Percentiles rank a stretch among this genome's conserved stretches.
These are phyloP conservation scores for Danio jaintianensis DNA, from an alignment of 2,797 vertebrate genomes.

Conservation along the genomic window DNA sequence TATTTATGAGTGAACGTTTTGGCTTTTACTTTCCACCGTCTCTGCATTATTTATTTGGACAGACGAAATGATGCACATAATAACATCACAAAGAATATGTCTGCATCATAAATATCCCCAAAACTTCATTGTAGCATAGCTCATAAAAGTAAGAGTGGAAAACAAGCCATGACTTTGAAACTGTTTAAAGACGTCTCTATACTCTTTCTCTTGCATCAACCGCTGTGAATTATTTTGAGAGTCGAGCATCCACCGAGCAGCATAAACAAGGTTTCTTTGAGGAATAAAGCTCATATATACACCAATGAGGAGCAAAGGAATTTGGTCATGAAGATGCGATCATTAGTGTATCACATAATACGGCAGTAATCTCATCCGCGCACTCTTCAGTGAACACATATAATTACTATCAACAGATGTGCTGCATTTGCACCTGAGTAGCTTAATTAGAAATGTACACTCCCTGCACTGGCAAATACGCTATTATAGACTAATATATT, in stretches of 20 bases:
- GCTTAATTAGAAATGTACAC: constrained; percentile 67
- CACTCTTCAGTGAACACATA: constrained; percentile 66
- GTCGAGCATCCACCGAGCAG: background rate
- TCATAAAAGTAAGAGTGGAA: background rate
- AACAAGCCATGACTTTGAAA: background rate
- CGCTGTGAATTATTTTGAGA: constrained; percentile 20
- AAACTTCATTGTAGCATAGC: background rate
- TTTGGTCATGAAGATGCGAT: constrained; percentile 58
- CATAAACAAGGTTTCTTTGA: constrained; percentile 38
- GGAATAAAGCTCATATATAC: constrained; percentile 16
- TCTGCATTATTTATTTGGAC: too few relatives aligned
- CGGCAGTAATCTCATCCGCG: constrained; percentile 59
- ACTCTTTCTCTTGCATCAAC: constrained; percentile 4
- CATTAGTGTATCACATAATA: constrained; percentile 62
- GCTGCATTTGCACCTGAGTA: constrained; percentile 66
- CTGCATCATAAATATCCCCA: background rate
- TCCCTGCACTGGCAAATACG: constrained; percentile 30
- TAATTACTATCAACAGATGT: constrained; percentile 75
- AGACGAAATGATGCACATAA: too few relatives aligned
- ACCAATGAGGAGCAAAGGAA: constrained; percentile 35
- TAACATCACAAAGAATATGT: background rate
- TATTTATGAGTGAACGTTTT: too few relatives aligned
- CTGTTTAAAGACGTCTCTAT: background rate
- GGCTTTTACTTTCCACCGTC: too few relatives aligned
- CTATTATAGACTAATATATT: constrained; percentile 38